phyloP scores from a whole-genome alignment of 2,113 vertebrate genomes.

The Delphinapterus leucas region DNA sequence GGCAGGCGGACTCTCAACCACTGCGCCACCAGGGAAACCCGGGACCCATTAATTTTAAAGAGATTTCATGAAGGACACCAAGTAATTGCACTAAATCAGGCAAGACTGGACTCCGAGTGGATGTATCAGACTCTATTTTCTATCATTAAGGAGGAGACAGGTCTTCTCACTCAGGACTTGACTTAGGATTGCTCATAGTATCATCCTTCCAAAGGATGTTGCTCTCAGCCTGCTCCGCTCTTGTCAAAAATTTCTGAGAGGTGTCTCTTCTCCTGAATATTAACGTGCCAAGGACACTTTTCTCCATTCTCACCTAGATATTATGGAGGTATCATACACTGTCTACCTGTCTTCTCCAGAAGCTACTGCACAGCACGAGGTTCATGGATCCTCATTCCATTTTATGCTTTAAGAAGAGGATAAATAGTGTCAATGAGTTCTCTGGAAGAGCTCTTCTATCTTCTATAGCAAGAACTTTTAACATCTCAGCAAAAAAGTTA shows the following conservation, averaged over 20 bases:
- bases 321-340: too few relatives aligned
- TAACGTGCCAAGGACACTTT: not conserved
- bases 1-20: too few relatives aligned
- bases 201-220: not conserved
- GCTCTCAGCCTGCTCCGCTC: not conserved
- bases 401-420: not conserved
- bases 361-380: rapidly evolving
- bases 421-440: rapidly evolving
- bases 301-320: not conserved
- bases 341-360: not conserved
- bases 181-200: not conserved
- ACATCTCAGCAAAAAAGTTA: not conserved
- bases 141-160: not conserved
- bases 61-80: not conserved
- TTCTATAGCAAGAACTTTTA: not conserved
- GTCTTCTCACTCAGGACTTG: not conserved
- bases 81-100: not conserved
- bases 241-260: not conserved
- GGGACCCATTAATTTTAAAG: conserved; percentile 43
- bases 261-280: not conserved
- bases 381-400: not conserved
- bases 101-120: not conserved
- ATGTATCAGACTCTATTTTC: not conserved
- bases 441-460: not conserved
- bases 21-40: too few relatives aligned